Percentiles rank a stretch among this genome's conserved stretches.
These are phyloP conservation scores for Drosophila littoralis DNA, from an alignment of 1,140 invertebrate genomes.

Conservation along the genomic window DNA sequence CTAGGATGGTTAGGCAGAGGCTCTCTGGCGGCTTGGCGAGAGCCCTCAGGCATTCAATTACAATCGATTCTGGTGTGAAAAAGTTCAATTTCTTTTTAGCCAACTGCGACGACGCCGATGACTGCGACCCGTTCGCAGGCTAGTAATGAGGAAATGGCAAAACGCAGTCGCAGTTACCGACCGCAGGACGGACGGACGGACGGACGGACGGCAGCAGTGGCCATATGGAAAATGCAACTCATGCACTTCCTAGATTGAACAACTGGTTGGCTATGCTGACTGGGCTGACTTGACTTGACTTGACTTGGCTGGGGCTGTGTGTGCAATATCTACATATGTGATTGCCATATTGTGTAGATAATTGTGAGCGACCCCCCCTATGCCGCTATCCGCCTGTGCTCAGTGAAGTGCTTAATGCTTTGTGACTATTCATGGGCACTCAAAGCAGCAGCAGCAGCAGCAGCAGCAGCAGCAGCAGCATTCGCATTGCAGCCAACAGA, in stretches of 20 bases:
- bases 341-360: slow-evolving; percentile 83
- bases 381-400: slow-evolving; percentile 16
- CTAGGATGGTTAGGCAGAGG: slow-evolving; percentile 34
- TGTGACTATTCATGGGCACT: slow-evolving; percentile 83
- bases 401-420: slow-evolving; percentile 81
- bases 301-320: slow-evolving; percentile 58
- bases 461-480: slow-evolving; percentile 31
- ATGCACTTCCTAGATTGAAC: slow-evolving; percentile 83
- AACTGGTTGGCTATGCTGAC: slow-evolving; percentile 71
- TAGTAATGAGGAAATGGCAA: slow-evolving; percentile 82
- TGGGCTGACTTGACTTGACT: slow-evolving; percentile 48
- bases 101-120: slow-evolving; percentile 57
- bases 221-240: slow-evolving; percentile 82
- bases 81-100: slow-evolving; percentile 81
- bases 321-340: slow-evolving; percentile 80
- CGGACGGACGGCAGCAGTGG: slow-evolving; percentile 40
- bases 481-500: slow-evolving; percentile 68
- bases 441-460: slow-evolving; percentile 47
- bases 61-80: slow-evolving; percentile 83
- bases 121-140: slow-evolving; percentile 70
- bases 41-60: slow-evolving; percentile 81
- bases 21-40: slow-evolving; percentile 32
- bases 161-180: slow-evolving; percentile 60
- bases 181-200: slow-evolving; percentile 10
- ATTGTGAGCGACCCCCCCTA: slow-evolving; percentile 63